Evolutionary conservation across 2,113 vertebrate genomes (phyloP).

Genomic region (Pandion haliaetus): DNA sequence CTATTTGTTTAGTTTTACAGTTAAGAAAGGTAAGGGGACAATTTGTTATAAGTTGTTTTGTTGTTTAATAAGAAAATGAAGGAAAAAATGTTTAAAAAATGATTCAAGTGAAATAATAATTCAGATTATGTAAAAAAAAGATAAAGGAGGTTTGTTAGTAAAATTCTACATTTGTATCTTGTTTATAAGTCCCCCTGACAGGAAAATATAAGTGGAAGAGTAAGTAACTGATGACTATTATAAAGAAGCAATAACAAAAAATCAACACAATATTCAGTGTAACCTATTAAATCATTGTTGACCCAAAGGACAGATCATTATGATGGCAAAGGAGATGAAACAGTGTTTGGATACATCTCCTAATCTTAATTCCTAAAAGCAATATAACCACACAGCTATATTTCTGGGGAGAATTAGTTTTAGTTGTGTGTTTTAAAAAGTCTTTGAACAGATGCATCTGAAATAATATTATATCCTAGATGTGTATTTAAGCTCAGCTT

Average conservation of each 20-base stretch:
- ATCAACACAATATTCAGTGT: background rate
- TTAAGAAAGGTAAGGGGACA: background rate
- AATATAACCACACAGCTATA: background rate
- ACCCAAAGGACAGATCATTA: background rate
- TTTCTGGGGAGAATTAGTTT: background rate
- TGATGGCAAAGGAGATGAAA: background rate
- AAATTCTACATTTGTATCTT: background rate
- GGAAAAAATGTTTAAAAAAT: background rate
- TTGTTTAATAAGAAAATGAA: background rate
- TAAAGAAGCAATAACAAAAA: background rate
- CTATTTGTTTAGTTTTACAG: background rate
- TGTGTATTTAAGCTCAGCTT: background rate
- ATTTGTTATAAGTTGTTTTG: background rate
- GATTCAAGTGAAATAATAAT: background rate
- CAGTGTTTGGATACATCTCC: background rate
- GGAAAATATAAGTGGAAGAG: background rate
- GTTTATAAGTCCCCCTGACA: background rate
- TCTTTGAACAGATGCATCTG: background rate
- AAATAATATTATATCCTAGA: background rate
- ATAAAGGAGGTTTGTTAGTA: background rate
- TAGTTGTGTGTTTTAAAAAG: background rate
- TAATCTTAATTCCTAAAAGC: background rate
- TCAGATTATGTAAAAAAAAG: background rate
- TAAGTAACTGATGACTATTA: background rate
- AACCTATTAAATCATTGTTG: background rate